A percentile compares a stretch with the other conserved stretches of the same genome.
Conservation (phyloP, 2,797 vertebrate genomes). For the Percopsis omiscomaycus region DNA sequence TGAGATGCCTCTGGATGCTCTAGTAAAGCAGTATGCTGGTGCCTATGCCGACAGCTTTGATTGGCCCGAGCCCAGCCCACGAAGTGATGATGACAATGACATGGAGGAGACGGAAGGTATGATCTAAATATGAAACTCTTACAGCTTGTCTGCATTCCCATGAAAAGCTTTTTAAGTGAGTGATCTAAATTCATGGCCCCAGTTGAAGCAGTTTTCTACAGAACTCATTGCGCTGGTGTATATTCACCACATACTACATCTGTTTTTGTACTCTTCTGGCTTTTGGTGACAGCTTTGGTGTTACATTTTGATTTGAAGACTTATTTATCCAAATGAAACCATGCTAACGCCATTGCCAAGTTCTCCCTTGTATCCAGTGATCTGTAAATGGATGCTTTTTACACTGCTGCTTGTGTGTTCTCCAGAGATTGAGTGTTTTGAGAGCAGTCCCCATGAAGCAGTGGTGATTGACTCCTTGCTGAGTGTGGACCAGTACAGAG, state of each 20-base stretch:
- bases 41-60: conserved; percentile 88
- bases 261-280: too few species aligned
- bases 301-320: neutral
- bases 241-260: too few species aligned
- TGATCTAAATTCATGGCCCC: too few species aligned
- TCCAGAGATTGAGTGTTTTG: conserved; percentile 74
- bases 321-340: too few species aligned
- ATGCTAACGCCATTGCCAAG: too few species aligned
- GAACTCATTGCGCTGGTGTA: too few species aligned
- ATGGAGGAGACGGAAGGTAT: conserved; percentile 72
- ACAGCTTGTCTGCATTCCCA: too few species aligned
- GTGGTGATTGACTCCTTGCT: conserved; percentile 90
- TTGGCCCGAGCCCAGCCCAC: conserved; percentile 84
- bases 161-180: too few species aligned
- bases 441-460: conserved; percentile 76
- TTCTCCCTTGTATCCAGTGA: too few species aligned
- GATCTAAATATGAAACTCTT: neutral
- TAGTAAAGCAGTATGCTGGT: conserved; percentile 92
- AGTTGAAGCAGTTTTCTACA: too few species aligned
- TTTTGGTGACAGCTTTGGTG: neutral
- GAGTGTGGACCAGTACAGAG: conserved; percentile 85
- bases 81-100: conserved; percentile 85
- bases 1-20: conserved; percentile 87
- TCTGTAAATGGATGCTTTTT: neutral
- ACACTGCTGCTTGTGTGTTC: conserved; percentile 18